Evolutionary conservation across 92 coral and sea anemone species (phyloP).

Genomic region (Palythoa caribaeorum): DNA sequence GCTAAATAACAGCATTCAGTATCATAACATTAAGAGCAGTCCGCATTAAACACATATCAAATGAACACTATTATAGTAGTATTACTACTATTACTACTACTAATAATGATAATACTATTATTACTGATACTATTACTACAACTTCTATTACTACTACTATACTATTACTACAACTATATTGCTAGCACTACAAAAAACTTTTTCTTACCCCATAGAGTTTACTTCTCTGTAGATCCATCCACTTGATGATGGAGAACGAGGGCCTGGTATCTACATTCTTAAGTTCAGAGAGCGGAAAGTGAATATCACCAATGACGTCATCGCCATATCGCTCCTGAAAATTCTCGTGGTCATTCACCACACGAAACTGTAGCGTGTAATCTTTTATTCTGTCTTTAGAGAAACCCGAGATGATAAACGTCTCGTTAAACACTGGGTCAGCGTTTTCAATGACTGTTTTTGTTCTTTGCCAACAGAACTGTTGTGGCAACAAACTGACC

Average conservation of each 20-base stretch:
- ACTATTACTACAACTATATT: too few species aligned
- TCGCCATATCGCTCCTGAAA: slow-evolving; percentile 91
- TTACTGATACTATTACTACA: too few species aligned
- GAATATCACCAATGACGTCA: slow-evolving; percentile 96
- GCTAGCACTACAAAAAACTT: too few species aligned
- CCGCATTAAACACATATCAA: too few species aligned
- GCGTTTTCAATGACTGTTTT: slow-evolving; percentile 76
- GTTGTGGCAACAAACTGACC: slow-evolving; percentile 88
- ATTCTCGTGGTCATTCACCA: slow-evolving; percentile 82
- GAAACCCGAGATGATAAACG: slow-evolving; percentile 94
- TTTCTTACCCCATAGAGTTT: slow-evolving; percentile 35
- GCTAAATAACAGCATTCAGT: too few species aligned
- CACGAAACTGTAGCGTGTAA: slow-evolving; percentile 88
- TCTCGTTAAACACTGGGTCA: slow-evolving; percentile 92
- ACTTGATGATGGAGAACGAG: slow-evolving; percentile 80
- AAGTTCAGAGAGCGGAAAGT: slow-evolving; percentile 84
- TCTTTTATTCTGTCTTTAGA: slow-evolving; percentile 89
- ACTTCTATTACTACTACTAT: too few species aligned
- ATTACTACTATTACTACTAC: too few species aligned
- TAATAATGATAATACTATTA: too few species aligned
- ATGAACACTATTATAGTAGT: too few species aligned
- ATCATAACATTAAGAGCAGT: too few species aligned
- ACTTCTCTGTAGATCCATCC: slow-evolving; percentile 73
- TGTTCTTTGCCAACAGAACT: slow-evolving; percentile 97
- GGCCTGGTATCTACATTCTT: slow-evolving; percentile 77